Evolutionary conservation across 2,797 vertebrate genomes (phyloP).

Genomic region (Sylvia borin): DNA sequence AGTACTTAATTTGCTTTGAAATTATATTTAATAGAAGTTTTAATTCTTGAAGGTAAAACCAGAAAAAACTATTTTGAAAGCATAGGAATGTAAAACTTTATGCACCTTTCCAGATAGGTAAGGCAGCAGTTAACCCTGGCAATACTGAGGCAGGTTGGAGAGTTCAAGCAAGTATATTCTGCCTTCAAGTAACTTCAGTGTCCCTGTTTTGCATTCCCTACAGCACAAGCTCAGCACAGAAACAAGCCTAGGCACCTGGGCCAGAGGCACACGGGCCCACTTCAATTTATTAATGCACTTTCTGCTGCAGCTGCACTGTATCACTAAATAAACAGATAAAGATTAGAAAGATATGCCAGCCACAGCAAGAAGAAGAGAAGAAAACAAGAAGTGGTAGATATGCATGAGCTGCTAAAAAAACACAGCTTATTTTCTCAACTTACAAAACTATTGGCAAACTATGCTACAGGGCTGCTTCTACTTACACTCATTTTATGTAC

Average conservation of each 20-base stretch:
- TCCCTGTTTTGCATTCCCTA: neutral
- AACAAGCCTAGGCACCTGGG: neutral
- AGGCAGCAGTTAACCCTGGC: neutral
- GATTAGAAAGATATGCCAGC: neutral
- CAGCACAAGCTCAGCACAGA: neutral
- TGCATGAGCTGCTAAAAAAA: neutral
- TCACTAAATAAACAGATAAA: neutral
- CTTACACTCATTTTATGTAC: neutral
- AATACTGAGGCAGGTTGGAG: neutral
- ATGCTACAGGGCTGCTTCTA: neutral
- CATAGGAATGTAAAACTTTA: neutral
- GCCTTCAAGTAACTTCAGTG: neutral
- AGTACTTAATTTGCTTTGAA: neutral
- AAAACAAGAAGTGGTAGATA: neutral
- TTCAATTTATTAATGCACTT: neutral
- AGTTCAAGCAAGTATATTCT: neutral
- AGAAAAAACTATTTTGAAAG: neutral
- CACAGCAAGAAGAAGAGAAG: neutral
- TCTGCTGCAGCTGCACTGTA: neutral
- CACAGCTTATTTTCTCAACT: neutral
- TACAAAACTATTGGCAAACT: neutral
- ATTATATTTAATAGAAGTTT: neutral
- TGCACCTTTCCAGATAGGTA: neutral
- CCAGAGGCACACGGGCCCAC: fast-evolving
- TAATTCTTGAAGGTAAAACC: neutral